Evolutionary conservation across 2,113 vertebrate genomes (phyloP).

Genomic region (Bostrychus sinensis): DNA sequence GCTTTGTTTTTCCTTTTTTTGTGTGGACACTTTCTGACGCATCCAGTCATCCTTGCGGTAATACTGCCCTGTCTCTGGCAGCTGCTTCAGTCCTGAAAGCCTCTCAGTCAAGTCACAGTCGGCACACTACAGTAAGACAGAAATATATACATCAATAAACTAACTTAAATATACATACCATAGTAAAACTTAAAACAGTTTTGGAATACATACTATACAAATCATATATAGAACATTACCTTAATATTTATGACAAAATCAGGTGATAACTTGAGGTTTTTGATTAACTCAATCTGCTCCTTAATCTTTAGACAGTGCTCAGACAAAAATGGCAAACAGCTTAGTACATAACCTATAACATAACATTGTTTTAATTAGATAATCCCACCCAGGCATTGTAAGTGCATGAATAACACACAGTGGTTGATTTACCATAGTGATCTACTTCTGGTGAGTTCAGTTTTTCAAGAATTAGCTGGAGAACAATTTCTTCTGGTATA

Average conservation of each 20-base stretch:
- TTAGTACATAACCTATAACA: slow-evolving; percentile 90
- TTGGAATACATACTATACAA: not conserved
- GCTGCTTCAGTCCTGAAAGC: slow-evolving; percentile 84
- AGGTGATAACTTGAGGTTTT: slow-evolving; percentile 84
- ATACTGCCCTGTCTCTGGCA: slow-evolving; percentile 79
- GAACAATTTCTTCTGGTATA: slow-evolving; percentile 85
- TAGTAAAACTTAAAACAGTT: not conserved
- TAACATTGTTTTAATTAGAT: slow-evolving; percentile 15
- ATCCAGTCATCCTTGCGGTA: slow-evolving; percentile 84
- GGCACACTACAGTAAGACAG: slow-evolving; percentile 78
- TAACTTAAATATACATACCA: not conserved
- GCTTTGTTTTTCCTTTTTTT: slow-evolving; percentile 57
- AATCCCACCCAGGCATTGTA: no score
- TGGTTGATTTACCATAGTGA: slow-evolving; percentile 86
- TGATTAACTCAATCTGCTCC: slow-evolving; percentile 88
- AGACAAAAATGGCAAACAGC: slow-evolving; percentile 87
- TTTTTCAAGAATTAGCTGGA: slow-evolving; percentile 83
- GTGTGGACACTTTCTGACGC: slow-evolving; percentile 63
- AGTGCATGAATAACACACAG: not conserved
- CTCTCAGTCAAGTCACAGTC: slow-evolving; percentile 87
- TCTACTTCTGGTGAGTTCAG: slow-evolving; percentile 84
- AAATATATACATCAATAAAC: not conserved
- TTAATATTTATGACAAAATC: slow-evolving; percentile 97
- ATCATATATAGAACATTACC: slow-evolving; percentile 72
- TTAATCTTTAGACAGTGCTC: slow-evolving; percentile 81